These are phyloP conservation scores for Grallaria varia DNA, from an alignment of 2,113 vertebrate genomes.

Conservation along the genomic window DNA sequence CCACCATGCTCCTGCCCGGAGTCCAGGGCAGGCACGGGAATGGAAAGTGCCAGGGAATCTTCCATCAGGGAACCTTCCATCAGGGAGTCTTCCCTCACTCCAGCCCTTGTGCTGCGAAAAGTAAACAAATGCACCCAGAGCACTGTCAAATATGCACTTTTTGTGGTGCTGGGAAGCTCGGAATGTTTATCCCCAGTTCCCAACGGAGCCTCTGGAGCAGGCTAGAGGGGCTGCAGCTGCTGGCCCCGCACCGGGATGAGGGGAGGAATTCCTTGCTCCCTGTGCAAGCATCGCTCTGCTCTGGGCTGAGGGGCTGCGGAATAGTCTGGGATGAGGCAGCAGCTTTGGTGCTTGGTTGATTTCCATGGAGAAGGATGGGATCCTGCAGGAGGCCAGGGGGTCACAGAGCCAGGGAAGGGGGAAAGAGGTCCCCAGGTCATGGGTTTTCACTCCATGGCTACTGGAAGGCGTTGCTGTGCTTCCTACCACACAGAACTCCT, in stretches of 20 bases:
- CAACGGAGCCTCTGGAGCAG: neutral
- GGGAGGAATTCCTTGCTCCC: neutral
- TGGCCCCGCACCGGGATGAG: neutral
- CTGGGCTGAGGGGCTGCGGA: neutral
- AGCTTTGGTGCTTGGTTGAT: too few species aligned
- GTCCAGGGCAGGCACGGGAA: neutral
- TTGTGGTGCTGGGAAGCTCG: neutral
- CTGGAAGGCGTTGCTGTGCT: fast-evolving
- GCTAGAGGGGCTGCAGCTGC: neutral
- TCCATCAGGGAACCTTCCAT: neutral
- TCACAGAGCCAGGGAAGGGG: neutral
- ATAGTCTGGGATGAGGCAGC: fast-evolving
- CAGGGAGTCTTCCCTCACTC: neutral
- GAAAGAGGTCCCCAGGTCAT: fast-evolving
- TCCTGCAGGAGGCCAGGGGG: neutral
- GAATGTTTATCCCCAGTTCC: neutral
- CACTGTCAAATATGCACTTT: fast-evolving
- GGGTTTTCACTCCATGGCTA: neutral
- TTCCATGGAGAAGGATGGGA: neutral
- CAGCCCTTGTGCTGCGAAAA: neutral
- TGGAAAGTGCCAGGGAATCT: neutral
- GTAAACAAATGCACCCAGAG: neutral
- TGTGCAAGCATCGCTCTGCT: neutral
- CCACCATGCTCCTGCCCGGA: neutral
- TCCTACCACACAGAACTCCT: fast-evolving